Conservation (phyloP, 2,888 invertebrate species). For the Blastobasis adustella region DNA sequence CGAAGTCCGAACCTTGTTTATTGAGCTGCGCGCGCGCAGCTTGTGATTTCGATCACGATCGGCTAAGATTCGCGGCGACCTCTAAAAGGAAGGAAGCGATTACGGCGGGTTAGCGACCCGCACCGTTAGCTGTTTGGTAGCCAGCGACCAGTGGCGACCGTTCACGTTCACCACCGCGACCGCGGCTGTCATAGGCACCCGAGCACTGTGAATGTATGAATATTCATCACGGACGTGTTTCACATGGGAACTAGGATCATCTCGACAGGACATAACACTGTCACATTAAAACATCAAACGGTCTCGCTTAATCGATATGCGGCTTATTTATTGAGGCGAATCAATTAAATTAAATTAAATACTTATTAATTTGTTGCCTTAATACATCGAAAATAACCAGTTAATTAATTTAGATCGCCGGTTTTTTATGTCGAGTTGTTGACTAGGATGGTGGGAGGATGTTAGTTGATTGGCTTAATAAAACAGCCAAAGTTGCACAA, state of each 20-base stretch:
- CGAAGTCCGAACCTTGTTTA: background rate
- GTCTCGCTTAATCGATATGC: background rate
- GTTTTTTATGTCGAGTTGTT: background rate
- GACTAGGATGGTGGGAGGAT: too few species aligned
- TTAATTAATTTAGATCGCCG: background rate
- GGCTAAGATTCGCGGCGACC: slow-evolving; percentile 51
- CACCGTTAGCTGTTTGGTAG: slow-evolving; percentile 47
- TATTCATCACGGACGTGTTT: slow-evolving; percentile 45
- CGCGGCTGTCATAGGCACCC: background rate
- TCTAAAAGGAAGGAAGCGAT: slow-evolving; percentile 67
- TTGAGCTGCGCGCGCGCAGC: slow-evolving; percentile 6
- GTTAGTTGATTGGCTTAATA: too few species aligned
- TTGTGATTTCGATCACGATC: slow-evolving; percentile 55
- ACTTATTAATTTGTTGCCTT: background rate
- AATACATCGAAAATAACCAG: background rate
- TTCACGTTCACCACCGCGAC: slow-evolving; percentile 27
- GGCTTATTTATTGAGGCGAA: background rate
- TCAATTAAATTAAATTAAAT: background rate
- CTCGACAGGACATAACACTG: background rate
- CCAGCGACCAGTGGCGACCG: slow-evolving; percentile 34
- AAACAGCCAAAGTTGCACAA: too few species aligned
- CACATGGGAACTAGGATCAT: slow-evolving; percentile 17
- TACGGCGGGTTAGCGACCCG: slow-evolving; percentile 66
- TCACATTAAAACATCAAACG: background rate
- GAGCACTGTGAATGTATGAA: slow-evolving; percentile 38